Evolutionary conservation across 2,113 vertebrate species (phyloP), one percentile per base, ranked within the genome.

Genomic region (Eleginops maclovinus): DNA sequence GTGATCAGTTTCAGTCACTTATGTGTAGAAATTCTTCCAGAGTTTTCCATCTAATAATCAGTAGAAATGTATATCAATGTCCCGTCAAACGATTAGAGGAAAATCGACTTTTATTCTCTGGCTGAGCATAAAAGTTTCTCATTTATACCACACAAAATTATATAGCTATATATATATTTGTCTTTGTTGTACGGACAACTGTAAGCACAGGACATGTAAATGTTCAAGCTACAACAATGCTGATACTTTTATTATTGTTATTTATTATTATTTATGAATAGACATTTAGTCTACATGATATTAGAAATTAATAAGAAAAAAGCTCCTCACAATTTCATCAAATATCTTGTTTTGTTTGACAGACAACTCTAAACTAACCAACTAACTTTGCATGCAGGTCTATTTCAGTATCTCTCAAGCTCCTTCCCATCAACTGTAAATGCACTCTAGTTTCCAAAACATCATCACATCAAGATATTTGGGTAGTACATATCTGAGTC

Each of bases 381-480:
- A 36, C 31, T 36, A 36, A 36, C 31, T 36, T 36, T 9, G 31
- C 31, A 36, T 36, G 31, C 31, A 8, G 7, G 31, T 36, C 31
- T 8, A 36, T 36, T 36, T 36, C 31, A 36, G 7, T 36, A 36
- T 8, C 31, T 36, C 6, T 36, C 31, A 36, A 36, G n/a, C n/a
- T n/a, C 31, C 31, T 36, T 36, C 31, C 31, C 5, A 56, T 28
- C 24, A 53, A 31, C 68, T 51, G 22, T 36, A 13, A 69, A 79
- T 8, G 56, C 72, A 0, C 58, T 41, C 26, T 63, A 47, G n/a
- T n/a, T n/a, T 36, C 10, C 53, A 51, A 69, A 71, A 56, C 51
- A 72, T 49, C 22, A 51, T 19, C 50, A 68, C 53, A 40, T 44
- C 12, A 21, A 41, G 36, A 49, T 41, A 56, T 77, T 47, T 67